Evolutionary conservation across 2,888 invertebrate genomes (phyloP), one percentile per base, ranked within the genome.

Genomic region (Tortricodes alternella): DNA sequence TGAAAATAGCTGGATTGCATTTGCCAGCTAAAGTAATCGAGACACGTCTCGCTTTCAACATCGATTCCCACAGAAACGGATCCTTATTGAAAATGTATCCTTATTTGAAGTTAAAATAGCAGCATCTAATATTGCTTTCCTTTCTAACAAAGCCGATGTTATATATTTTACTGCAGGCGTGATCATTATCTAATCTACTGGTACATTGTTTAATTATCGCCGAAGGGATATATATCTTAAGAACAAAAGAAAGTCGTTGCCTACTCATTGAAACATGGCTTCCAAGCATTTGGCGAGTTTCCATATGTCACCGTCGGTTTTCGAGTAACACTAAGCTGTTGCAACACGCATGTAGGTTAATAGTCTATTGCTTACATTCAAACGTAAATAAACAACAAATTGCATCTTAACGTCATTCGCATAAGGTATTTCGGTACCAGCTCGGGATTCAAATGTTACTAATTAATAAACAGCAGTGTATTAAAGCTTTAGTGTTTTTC

Each of bases 221-320:
- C 46, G 34, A 24, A 8, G 53, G 41, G 34, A 32, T 34, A 19
- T 13, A 19, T 9, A 39, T 18, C 11, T 19, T 32, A 27, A 18
- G 15, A 46, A 53, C 41, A 48, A 48, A 41, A 41, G 53, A 55
- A 53, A 41, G 48, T 34, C 27, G 41, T 11, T 34, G 9, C 18
- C 15, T 34, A 63, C 61, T 57, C 53, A 51, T 23, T 51, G 41
- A 35, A n/a, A 55, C 52, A 53, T 62, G 39, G 53, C 51, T 63
- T 62, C 37, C 59, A 67, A 64, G 60, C 60, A 73, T 67, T 76
- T 80, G 76, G 79, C 78, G 63, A 62, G 64, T 58, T 58, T 79
- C 76, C 74, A 79, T 73, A 56, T 57, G 53, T 58, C 60, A 61
- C 55, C 65, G 63, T 64, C 21, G 41, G 62, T 61, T 62, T 53